Evolutionary conservation across 35 echinoderm and acorn worm genomes (phyloP).

Genomic region (Apostichopus californicus): DNA sequence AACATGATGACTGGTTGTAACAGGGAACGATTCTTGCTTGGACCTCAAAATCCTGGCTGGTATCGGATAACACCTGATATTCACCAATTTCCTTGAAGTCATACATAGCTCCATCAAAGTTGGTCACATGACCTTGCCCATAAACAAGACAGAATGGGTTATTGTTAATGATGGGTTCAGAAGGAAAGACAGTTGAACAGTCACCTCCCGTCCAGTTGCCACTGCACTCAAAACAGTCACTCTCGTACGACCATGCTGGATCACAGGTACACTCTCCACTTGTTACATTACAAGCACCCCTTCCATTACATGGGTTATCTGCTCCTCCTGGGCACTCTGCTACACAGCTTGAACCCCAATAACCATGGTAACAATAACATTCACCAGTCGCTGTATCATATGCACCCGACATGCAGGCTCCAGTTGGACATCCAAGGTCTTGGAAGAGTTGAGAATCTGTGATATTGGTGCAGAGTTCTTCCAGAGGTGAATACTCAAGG

Average conservation of each 20-base stretch:
- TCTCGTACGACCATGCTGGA: constrained; percentile 72
- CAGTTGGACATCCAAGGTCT: constrained; percentile 67
- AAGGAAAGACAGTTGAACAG: constrained; percentile 49
- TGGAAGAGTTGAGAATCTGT: constrained; percentile 44
- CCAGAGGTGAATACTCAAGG: constrained; percentile 37
- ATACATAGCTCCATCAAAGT: constrained; percentile 77
- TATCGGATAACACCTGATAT: constrained; percentile 45
- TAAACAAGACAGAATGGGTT: constrained; percentile 65
- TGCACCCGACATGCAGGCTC: constrained; percentile 68
- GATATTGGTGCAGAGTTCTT: constrained; percentile 65
- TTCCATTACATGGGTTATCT: constrained; percentile 69
- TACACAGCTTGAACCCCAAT: constrained; percentile 72
- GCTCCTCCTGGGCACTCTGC: constrained; percentile 71
- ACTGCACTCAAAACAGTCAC: constrained; percentile 75
- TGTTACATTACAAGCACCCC: constrained; percentile 68
- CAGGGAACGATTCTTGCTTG: constrained; percentile 80
- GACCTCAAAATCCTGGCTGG: constrained; percentile 29
- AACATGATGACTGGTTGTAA: constrained; percentile 73
- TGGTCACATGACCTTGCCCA: constrained; percentile 86
- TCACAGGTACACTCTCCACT: constrained; percentile 78
- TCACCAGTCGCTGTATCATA: constrained; percentile 39
- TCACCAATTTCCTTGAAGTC: constrained; percentile 94
- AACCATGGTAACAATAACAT: constrained; percentile 70
- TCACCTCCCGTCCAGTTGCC: constrained; percentile 76
- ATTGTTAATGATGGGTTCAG: constrained; percentile 11